Percentiles rank a stretch among this genome's conserved stretches.
These are phyloP conservation scores for Gallinago media DNA, from an alignment of 2,113 vertebrate species.

Conservation along the genomic window DNA sequence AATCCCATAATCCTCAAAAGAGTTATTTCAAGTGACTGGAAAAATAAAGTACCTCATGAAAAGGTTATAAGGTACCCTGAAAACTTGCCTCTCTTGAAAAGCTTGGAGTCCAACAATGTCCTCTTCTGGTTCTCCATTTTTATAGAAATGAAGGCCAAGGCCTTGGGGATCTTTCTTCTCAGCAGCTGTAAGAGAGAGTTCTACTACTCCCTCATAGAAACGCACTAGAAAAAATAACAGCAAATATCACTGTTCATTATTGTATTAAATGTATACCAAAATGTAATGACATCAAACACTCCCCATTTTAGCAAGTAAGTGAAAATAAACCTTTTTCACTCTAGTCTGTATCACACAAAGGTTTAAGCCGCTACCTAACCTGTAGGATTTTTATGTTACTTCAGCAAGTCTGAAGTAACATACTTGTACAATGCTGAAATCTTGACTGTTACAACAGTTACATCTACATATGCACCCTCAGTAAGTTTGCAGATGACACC, in stretches of 20 bases:
- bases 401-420: background rate
- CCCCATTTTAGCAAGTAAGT: background rate
- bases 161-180: constrained; percentile 96
- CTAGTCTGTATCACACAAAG: background rate
- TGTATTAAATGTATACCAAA: background rate
- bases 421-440: background rate
- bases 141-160: constrained; percentile 96
- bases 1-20: background rate
- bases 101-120: constrained; percentile 90
- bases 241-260: background rate
- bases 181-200: constrained; percentile 93
- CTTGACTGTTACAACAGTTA: background rate
- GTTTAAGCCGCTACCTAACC: background rate
- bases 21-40: background rate
- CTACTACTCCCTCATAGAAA: constrained; percentile 96
- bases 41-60: background rate
- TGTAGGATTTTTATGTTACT: background rate
- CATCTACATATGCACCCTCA: background rate
- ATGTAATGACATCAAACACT: background rate
- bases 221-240: constrained; percentile 79
- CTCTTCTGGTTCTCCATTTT: constrained; percentile 97
- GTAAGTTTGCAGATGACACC: too few species aligned
- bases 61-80: background rate
- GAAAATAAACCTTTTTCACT: background rate
- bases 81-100: constrained; percentile 90